Evolutionary conservation across 2,797 vertebrate genomes (phyloP).

Genomic region (Chiroxiphia lanceolata): DNA sequence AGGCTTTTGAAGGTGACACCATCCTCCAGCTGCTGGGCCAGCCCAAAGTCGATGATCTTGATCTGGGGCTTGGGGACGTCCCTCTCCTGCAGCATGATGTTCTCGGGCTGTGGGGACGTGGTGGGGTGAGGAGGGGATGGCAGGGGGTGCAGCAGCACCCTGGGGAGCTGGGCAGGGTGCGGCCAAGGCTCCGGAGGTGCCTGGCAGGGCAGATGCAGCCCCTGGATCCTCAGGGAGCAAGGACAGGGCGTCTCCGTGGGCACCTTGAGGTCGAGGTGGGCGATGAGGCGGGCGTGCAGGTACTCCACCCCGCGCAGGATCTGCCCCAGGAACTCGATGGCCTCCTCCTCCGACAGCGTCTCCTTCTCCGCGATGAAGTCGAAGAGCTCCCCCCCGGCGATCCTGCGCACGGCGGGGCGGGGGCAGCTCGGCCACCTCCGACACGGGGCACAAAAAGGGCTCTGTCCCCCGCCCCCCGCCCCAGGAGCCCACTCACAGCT

Average conservation of each 20-base stretch:
- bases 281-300: slow-evolving; percentile 75
- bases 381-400: slow-evolving; percentile 83
- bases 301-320: slow-evolving; percentile 78
- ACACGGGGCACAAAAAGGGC: background rate
- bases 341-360: slow-evolving; percentile 79
- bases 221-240: background rate
- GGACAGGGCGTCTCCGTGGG: accelerated
- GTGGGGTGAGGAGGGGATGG: accelerated
- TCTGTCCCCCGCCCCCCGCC: accelerated
- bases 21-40: slow-evolving; percentile 74
- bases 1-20: slow-evolving; percentile 77
- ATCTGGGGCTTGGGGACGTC: slow-evolving; percentile 64
- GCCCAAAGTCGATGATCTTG: slow-evolving; percentile 84
- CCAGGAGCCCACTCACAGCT: slow-evolving; percentile 77
- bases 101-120: slow-evolving; percentile 75
- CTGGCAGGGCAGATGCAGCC: background rate
- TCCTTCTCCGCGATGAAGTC: slow-evolving; percentile 88
- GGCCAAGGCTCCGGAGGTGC: background rate
- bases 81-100: slow-evolving; percentile 83
- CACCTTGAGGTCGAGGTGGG: slow-evolving; percentile 86
- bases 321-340: slow-evolving; percentile 83
- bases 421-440: background rate
- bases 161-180: background rate
- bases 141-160: accelerated
- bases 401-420: background rate